Percentiles rank a stretch among this genome's conserved stretches.
phyloP scores from a whole-genome alignment of 92 coral and sea anemone species.

The Anthopleura xanthogrammica region DNA sequence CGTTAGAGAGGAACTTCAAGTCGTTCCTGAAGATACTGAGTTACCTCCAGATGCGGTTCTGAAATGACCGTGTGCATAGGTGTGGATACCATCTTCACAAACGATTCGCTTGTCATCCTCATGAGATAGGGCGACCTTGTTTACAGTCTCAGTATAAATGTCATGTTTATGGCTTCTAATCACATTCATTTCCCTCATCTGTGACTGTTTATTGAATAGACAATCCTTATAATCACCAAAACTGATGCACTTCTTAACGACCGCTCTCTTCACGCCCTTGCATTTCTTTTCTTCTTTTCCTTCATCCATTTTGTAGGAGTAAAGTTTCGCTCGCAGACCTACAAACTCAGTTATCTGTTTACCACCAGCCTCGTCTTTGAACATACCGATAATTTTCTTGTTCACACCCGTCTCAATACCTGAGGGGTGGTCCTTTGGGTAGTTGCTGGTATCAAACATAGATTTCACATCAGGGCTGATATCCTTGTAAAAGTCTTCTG shows the following conservation, averaged over 20 bases:
- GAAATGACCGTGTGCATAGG: conserved; percentile 31
- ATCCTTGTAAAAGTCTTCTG: conserved; percentile 42
- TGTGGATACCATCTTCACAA: conserved; percentile 28
- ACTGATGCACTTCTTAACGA: conserved; percentile 23
- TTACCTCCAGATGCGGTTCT: conserved; percentile 31
- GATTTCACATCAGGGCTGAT: conserved; percentile 29
- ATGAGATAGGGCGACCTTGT: conserved; percentile 33
- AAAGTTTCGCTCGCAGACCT: conserved; percentile 43
- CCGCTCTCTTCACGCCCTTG: conserved; percentile 39
- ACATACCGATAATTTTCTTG: conserved; percentile 45
- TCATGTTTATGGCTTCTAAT: conserved; percentile 31
- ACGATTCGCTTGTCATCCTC: conserved; percentile 48
- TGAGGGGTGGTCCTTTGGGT: conserved; percentile 35
- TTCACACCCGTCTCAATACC: conserved; percentile 31
- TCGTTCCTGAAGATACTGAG: conserved; percentile 44
- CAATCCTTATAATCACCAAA: conserved; percentile 30
- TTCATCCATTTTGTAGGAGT: conserved; percentile 30
- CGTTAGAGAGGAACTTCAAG: conserved; percentile 44
- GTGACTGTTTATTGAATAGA: conserved; percentile 2
- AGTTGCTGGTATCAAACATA: conserved; percentile 45
- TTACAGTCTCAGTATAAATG: conserved; percentile 23
- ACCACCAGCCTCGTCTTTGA: conserved; percentile 42
- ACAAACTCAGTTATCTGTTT: conserved; percentile 34
- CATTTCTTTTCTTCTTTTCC: conserved; percentile 44
- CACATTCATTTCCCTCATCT: conserved; percentile 33